A percentile compares a stretch with the other conserved stretches of the same genome.
These are phyloP conservation scores for Fistularia tabacaria DNA, from an alignment of 2,797 vertebrate species.

Conservation along the genomic window DNA sequence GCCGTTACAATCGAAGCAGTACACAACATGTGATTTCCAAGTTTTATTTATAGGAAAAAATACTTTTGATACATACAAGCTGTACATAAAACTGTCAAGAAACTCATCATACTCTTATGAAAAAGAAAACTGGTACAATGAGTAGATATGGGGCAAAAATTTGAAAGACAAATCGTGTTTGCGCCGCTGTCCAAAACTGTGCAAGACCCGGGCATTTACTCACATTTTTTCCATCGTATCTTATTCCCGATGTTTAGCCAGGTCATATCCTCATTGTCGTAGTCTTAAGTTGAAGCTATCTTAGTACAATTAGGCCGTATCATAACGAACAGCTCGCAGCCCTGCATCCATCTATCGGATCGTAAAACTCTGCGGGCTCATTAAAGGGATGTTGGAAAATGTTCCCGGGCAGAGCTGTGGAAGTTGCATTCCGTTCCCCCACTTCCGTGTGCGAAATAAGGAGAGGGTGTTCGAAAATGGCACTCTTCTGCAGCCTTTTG, in stretches of 20 bases:
- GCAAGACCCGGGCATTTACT: constrained; percentile 32
- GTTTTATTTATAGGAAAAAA: constrained; percentile 81
- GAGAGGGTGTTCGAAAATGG: constrained; percentile 26
- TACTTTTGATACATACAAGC: constrained; percentile 82
- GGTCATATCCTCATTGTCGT: no score
- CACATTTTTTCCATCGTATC: not conserved
- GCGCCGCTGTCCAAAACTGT: constrained; percentile 42
- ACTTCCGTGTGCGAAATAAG: constrained; percentile 13
- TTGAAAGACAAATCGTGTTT: constrained; percentile 27
- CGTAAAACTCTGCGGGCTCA: not conserved
- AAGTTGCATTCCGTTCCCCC: not conserved
- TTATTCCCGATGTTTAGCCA: constrained; percentile 24
- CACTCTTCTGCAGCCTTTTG: constrained; percentile 23
- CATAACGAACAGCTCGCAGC: not conserved
- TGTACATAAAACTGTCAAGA: constrained; percentile 73
- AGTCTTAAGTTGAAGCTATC: no score
- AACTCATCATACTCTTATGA: constrained; percentile 56
- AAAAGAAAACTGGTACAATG: constrained; percentile 39
- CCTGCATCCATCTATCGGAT: not conserved
- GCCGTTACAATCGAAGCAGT: constrained; percentile 6
- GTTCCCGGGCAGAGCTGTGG: not conserved
- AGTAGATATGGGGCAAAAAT: constrained; percentile 39
- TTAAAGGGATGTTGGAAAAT: not conserved
- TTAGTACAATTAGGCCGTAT: not conserved
- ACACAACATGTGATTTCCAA: constrained; percentile 39